These are phyloP conservation scores for Phataginus tetradactyla DNA, from an alignment of 2,797 vertebrate genomes.

Conservation along the genomic window DNA sequence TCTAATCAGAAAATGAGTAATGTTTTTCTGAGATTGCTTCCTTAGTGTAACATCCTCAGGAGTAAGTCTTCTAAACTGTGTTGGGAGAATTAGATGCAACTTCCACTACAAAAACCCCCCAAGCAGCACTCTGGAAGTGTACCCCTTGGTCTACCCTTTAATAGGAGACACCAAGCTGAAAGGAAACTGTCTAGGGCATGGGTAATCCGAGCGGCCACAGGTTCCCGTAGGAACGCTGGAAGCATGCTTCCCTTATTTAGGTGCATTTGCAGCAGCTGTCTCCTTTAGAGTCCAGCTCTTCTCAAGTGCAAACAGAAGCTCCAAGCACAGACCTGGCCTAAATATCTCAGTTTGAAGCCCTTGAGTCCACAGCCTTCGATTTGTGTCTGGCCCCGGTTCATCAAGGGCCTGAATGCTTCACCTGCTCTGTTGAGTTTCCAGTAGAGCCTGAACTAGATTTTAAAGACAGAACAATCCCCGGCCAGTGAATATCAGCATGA, in stretches of 20 bases:
- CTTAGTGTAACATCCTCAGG: background rate
- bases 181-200: slow-evolving; percentile 63
- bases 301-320: slow-evolving; percentile 43
- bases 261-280: slow-evolving; percentile 42
- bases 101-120: background rate
- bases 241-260: slow-evolving; percentile 67
- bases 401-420: slow-evolving; percentile 47
- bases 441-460: slow-evolving; percentile 8
- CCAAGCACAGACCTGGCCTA: slow-evolving; percentile 52
- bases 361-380: slow-evolving; percentile 66
- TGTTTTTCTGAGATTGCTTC: background rate
- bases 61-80: background rate
- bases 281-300: slow-evolving; percentile 65
- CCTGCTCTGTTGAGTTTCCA: slow-evolving; percentile 49
- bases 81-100: slow-evolving; percentile 7
- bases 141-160: slow-evolving; percentile 49
- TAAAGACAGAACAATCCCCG: background rate
- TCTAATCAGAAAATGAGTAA: background rate
- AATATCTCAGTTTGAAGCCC: slow-evolving; percentile 71
- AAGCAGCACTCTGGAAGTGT: background rate
- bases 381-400: slow-evolving; percentile 64
- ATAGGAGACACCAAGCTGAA: slow-evolving; percentile 63
- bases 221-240: slow-evolving; percentile 76
- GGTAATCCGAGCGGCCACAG: slow-evolving; percentile 53
- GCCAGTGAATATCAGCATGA: slow-evolving; percentile 16